Conservation (phyloP, 2,797 vertebrate genomes). For the Falco biarmicus region DNA sequence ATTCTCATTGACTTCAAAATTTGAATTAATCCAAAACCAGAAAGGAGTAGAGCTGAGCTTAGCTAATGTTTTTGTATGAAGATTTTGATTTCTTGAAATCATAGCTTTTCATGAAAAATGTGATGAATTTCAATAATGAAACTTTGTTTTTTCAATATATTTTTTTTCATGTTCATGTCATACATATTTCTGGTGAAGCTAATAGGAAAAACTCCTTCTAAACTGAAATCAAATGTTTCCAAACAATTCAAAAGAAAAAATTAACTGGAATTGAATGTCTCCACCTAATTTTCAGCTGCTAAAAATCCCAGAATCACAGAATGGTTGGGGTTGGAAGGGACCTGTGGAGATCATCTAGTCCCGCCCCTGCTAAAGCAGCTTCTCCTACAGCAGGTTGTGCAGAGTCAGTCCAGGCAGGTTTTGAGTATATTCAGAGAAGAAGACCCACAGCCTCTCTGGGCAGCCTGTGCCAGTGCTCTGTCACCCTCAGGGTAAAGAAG, state of each 20-base stretch:
- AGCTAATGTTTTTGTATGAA: neutral
- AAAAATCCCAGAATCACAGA: neutral
- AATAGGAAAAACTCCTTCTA: neutral
- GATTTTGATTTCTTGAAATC: neutral
- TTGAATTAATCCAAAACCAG: neutral
- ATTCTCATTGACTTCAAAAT: neutral
- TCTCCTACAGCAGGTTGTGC: no score
- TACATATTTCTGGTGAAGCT: neutral
- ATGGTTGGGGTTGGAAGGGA: no score
- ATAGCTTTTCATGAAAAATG: neutral
- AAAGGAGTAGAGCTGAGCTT: neutral
- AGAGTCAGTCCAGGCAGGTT: no score
- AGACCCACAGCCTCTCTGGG: no score
- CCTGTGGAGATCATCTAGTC: no score
- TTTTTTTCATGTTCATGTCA: neutral
- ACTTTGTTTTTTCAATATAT: neutral
- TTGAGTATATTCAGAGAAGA: no score
- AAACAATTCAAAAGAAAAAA: neutral
- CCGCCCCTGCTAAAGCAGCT: no score
- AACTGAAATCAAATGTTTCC: neutral
- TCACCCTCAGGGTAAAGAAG: no score
- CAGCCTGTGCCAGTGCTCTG: no score
- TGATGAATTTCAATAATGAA: neutral
- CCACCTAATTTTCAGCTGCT: neutral
- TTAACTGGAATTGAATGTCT: neutral